Percentiles rank a stretch among this genome's conserved stretches.
These are phyloP conservation scores for Psittacula echo DNA, from an alignment of 2,797 vertebrate genomes.

Conservation along the genomic window DNA sequence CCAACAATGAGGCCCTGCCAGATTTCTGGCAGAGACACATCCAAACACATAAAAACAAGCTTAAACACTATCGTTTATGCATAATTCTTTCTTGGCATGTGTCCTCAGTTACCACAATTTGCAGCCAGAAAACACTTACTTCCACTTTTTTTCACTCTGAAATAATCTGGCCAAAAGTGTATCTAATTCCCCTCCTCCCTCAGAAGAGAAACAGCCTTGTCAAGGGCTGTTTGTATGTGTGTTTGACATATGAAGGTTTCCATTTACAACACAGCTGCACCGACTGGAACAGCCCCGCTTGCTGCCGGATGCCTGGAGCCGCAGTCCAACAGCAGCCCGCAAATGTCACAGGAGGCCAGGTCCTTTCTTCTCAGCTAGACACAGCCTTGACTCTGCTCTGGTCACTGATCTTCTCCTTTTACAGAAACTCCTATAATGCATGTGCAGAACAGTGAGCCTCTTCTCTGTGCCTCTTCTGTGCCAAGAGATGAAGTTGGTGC, in stretches of 20 bases:
- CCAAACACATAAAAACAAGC: conserved; percentile 80
- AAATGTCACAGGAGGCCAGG: conserved; percentile 5
- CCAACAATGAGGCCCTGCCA: conserved; percentile 72
- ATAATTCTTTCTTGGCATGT: conserved; percentile 79
- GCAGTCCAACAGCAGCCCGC: conserved; percentile 69
- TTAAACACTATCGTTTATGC: conserved; percentile 79
- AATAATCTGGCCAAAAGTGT: conserved; percentile 73
- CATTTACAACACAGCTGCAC: conserved; percentile 69
- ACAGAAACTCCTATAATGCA: conserved; percentile 49
- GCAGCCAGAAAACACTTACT: conserved; percentile 78
- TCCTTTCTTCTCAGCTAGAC: conserved; percentile 21
- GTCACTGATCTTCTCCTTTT: conserved; percentile 21
- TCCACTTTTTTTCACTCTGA: conserved; percentile 73
- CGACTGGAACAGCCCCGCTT: neutral
- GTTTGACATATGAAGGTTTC: conserved; percentile 58
- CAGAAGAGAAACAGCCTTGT: conserved; percentile 75
- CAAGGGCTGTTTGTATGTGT: conserved; percentile 17
- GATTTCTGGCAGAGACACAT: conserved; percentile 76
- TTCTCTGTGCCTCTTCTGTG: neutral
- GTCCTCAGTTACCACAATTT: conserved; percentile 71
- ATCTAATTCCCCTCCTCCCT: conserved; percentile 66
- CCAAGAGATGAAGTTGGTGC: neutral
- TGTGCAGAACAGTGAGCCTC: neutral
- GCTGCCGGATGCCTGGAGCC: conserved; percentile 44
- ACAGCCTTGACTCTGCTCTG: conserved; percentile 3